Conservation (phyloP, 1,140 invertebrate species). For the Leptinotarsa lineolata region DNA sequence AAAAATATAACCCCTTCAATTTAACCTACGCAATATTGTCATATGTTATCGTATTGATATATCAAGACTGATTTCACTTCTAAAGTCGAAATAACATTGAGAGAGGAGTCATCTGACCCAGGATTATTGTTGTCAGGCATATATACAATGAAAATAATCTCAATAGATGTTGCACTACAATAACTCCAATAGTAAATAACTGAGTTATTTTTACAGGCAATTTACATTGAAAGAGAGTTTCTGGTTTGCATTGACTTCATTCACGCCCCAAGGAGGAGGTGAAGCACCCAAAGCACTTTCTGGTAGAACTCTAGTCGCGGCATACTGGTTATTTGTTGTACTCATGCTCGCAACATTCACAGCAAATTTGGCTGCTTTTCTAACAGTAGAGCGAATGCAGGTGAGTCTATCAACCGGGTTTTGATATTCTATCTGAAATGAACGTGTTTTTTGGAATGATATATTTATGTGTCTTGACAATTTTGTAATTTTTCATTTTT, state of each 20-base stretch:
- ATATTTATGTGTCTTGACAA: not conserved
- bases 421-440: not conserved
- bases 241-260: slow-evolving; percentile 91
- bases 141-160: not conserved
- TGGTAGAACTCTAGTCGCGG: slow-evolving; percentile 81
- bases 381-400: slow-evolving; percentile 96
- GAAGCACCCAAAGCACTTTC: slow-evolving; percentile 85
- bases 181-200: not conserved
- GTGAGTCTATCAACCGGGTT: slow-evolving; percentile 53
- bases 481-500: slow-evolving; percentile 1
- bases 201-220: slow-evolving; percentile 70
- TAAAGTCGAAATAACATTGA: too few relatives aligned
- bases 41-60: too few relatives aligned
- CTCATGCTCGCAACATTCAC: slow-evolving; percentile 95
- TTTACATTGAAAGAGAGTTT: slow-evolving; percentile 89
- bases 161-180: not conserved
- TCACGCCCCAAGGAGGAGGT: slow-evolving; percentile 88
- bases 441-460: not conserved
- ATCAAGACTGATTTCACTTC: too few relatives aligned
- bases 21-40: too few relatives aligned
- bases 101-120: too few relatives aligned
- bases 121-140: too few relatives aligned
- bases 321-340: slow-evolving; percentile 92
- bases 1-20: too few relatives aligned
- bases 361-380: slow-evolving; percentile 93